These are phyloP conservation scores for Halcyon badia DNA, from an alignment of 2,797 vertebrate genomes.

Conservation along the genomic window DNA sequence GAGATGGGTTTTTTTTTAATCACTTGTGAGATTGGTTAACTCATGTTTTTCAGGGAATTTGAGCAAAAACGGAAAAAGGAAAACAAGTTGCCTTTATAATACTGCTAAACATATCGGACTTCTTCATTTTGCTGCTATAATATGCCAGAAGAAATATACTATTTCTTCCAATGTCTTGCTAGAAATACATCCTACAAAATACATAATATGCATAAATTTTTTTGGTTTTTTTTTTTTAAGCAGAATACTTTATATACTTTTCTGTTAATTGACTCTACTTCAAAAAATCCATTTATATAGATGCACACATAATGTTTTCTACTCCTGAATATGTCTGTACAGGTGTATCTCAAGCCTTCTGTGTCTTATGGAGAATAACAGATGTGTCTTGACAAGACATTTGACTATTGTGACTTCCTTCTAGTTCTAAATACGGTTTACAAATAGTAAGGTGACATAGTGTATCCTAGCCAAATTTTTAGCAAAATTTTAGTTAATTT, in stretches of 20 bases:
- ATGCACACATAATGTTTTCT: neutral
- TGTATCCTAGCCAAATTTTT: neutral
- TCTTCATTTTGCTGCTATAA: constrained; percentile 3
- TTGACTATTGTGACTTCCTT: neutral
- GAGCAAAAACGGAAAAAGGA: constrained; percentile 57
- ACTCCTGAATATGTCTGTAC: neutral
- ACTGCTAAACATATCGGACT: constrained; percentile 29
- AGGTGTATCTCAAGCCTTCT: neutral
- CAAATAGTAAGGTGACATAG: neutral
- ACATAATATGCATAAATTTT: neutral
- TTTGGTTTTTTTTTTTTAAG: neutral
- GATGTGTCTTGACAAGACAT: neutral
- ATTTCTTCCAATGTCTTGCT: neutral
- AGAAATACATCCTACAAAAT: constrained; percentile 2
- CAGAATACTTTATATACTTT: neutral
- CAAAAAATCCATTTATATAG: neutral
- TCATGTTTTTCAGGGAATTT: constrained; percentile 74
- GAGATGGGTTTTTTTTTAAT: constrained; percentile 83
- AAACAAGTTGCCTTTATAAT: constrained; percentile 39
- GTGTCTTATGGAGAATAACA: neutral
- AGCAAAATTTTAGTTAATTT: neutral
- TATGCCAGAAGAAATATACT: neutral
- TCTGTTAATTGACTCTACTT: neutral
- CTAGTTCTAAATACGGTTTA: neutral
- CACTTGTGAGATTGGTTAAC: constrained; percentile 78